Evolutionary conservation across 2,113 vertebrate species (phyloP).

Genomic region (Zingel zingel): DNA sequence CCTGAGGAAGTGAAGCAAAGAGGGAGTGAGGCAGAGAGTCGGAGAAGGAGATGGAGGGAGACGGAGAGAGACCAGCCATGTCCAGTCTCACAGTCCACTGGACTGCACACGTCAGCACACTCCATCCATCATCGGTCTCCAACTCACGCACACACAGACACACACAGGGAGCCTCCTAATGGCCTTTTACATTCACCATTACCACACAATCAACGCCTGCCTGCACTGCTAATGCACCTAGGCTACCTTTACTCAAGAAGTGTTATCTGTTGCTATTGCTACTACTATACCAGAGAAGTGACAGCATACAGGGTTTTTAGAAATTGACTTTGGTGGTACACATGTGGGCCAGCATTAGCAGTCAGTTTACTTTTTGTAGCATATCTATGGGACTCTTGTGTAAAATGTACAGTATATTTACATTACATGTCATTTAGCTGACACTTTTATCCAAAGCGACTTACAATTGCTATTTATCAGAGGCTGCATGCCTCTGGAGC

Average conservation of each 20-base stretch:
- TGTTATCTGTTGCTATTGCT: slow-evolving; percentile 14
- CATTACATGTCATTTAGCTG: too few species aligned
- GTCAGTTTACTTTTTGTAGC: not conserved
- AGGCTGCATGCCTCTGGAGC: too few species aligned
- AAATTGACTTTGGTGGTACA: slow-evolving; percentile 8
- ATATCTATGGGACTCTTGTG: not conserved
- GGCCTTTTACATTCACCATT: slow-evolving; percentile 79
- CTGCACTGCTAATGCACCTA: slow-evolving; percentile 65
- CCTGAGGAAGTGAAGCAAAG: slow-evolving; percentile 78
- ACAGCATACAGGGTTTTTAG: not conserved
- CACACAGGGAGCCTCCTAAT: slow-evolving; percentile 70
- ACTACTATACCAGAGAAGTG: slow-evolving; percentile 3
- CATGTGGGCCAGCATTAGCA: not conserved
- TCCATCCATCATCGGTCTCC: slow-evolving; percentile 79
- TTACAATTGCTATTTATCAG: too few species aligned
- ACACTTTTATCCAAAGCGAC: too few species aligned
- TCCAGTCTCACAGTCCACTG: slow-evolving; percentile 81
- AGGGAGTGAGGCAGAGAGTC: slow-evolving; percentile 64
- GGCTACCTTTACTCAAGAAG: slow-evolving; percentile 58
- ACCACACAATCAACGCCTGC: slow-evolving; percentile 65
- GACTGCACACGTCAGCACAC: slow-evolving; percentile 79
- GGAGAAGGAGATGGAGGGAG: slow-evolving; percentile 65
- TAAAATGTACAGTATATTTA: not conserved
- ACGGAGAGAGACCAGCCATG: slow-evolving; percentile 78
- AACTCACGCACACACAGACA: slow-evolving; percentile 25